Evolutionary conservation across 2,113 vertebrate species (phyloP), one percentile per base, ranked within the genome.

Genomic region (Petromus typicus): DNA sequence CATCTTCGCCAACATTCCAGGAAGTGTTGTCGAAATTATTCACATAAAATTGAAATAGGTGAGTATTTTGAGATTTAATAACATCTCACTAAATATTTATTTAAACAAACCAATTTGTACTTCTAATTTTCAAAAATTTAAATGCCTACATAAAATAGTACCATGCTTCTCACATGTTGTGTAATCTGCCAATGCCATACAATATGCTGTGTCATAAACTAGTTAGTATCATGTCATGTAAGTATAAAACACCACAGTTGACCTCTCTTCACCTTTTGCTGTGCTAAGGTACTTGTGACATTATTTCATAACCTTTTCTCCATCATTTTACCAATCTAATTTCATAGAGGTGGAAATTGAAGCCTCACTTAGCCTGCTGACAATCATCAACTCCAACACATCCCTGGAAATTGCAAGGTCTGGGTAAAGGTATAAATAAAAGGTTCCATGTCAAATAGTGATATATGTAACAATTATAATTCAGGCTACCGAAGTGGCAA

Each of bases 41-140:
- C 80, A 13, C 34, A 56, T 67, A 16, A 80, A 78, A 34, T 64
- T 51, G 25, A 80, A 79, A 86, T 40, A 27, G 69, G 40, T 92
- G 86, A 32, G 13, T 63, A 18, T 56, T 89, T 83, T 27, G 7
- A 93, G 89, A 83, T 90, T 79, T 88, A 84, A 85, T 67, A 94
- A 40, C 4, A 57, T 84, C 25, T 82, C 40, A 76, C 85, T 81
- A 37, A 76, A 83, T 57, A 30, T 63, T 76, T 80, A 71, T 85
- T 75, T 23, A 76, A 76, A 23, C 23, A 61, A 34, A 85, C 61
- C 37, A 25, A 63, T 85, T 67, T 57, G 1, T n/a, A 43, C 2
- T 64, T 67, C 0, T 40, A 40, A 43, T 3, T 23, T 88, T 91
- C 32, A 11, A 6, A 51, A 89, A 64, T 88, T 78, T 57, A 69